These are phyloP conservation scores for Drosophila ogumai DNA, from an alignment of 1,140 invertebrate genomes.

Conservation along the genomic window DNA sequence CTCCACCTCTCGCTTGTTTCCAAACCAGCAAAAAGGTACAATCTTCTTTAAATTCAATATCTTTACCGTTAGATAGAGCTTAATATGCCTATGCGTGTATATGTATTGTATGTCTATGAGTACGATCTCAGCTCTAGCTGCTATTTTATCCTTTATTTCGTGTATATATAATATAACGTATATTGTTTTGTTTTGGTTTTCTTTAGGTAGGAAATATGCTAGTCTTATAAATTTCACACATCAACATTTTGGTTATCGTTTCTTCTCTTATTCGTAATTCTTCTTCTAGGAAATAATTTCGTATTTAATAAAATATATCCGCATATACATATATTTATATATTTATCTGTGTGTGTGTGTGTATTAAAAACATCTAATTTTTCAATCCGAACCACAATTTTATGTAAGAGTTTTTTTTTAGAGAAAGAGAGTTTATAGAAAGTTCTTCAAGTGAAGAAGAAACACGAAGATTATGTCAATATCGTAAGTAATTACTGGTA, in stretches of 20 bases:
- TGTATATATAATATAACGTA: constrained; percentile 62
- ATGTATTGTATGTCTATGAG: constrained; percentile 54
- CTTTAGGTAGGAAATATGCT: constrained; percentile 83
- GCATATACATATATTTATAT: constrained; percentile 47
- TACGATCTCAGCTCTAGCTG: constrained; percentile 68
- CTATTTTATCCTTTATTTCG: constrained; percentile 56
- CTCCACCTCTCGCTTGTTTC: constrained; percentile 31
- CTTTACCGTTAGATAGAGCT: constrained; percentile 35
- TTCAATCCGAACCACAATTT: constrained; percentile 73
- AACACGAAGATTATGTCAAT: constrained; percentile 58
- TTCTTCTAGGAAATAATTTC: constrained; percentile 66
- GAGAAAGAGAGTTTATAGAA: constrained; percentile 19
- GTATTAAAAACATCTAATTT: constrained; percentile 67
- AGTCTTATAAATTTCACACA: constrained; percentile 85
- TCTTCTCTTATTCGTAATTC: constrained; percentile 19
- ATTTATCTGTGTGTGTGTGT: constrained; percentile 44
- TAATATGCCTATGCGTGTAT: constrained; percentile 27
- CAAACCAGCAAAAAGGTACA: constrained; percentile 80
- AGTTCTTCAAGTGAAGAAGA: constrained; percentile 54
- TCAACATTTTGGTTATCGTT: constrained; percentile 81
- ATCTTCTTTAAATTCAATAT: constrained; percentile 74
- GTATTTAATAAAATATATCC: constrained; percentile 78
- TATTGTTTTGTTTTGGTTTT: constrained; percentile 53
- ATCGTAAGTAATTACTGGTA: constrained; percentile 37
- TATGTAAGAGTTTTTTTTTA: constrained; percentile 38